Evolutionary conservation across 1,140 invertebrate species (phyloP), one percentile per base, ranked within the genome.

Genomic region (Eurosta solidaginis): DNA sequence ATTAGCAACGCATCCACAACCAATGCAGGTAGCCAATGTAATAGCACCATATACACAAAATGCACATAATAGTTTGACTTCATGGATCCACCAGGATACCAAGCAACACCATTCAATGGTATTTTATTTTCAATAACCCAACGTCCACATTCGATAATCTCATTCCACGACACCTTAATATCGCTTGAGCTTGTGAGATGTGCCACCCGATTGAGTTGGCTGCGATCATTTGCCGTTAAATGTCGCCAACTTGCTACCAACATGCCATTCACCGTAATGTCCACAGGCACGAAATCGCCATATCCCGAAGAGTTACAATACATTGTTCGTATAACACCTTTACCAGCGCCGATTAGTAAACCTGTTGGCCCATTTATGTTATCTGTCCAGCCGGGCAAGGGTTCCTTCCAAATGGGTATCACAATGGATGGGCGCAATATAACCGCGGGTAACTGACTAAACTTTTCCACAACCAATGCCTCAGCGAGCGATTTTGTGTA

Each of bases 361-460:
- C 92, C 95, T 50, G 94, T 95, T 1, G 95, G 94, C n/a, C 96
- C 96, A 89, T 97, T 97, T 68, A 95, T 90, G 85, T 96, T 97
- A 85, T 97, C 96, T 1, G 96, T 97, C 97, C 97, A 99, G 33
- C 96, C 96, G 0, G 93, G 93, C 5, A 95, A 79, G 0, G 94
- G 94, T 80, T 95, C 93, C 80, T 92, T 92, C 93, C 93, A 95
- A 27, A 94, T 90, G n/a, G 94, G 93, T 82, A 94, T 93, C 3
- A 95, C 95, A 83, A 97, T 96, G 0, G 96, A 97, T 14, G 96
- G 96, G 79, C 98, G 90, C 14, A 98, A 89, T 77, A 99, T 95
- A 44, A 96, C 91, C 0, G 94, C 89, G 4, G 97, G 98, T 33
- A 99, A 85, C 20, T 83, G 76, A 20, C 91, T 87, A 88, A 94